These are phyloP conservation scores for Megalopta genalis DNA, from an alignment of 1,140 invertebrate genomes.

Conservation along the genomic window DNA sequence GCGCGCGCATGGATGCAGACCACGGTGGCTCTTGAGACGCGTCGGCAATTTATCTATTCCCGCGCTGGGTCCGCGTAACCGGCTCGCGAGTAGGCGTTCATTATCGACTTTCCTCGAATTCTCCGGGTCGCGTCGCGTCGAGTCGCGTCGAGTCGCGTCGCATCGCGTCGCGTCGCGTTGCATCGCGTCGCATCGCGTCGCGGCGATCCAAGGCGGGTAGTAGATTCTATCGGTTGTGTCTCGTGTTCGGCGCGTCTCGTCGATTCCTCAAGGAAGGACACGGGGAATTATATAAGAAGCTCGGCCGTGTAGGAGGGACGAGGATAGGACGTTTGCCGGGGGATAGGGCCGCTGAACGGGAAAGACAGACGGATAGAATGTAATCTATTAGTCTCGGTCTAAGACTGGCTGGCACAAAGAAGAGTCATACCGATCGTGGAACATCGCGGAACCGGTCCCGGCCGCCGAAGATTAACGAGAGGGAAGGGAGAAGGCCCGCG, in stretches of 20 bases:
- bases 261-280: slow-evolving; percentile 33
- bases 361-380: slow-evolving; percentile 20
- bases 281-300: slow-evolving; percentile 35
- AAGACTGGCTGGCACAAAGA: slow-evolving; percentile 33
- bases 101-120: slow-evolving; percentile 36
- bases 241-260: slow-evolving; percentile 18
- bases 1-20: too few species aligned
- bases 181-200: too few species aligned
- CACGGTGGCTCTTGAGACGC: slow-evolving; percentile 22
- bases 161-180: too few species aligned
- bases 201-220: background rate
- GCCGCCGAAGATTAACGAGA: slow-evolving; percentile 36
- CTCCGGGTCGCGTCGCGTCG: background rate
- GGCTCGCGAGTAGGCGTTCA: background rate
- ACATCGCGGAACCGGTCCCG: slow-evolving; percentile 48
- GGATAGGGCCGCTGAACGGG: background rate
- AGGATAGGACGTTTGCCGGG: too few species aligned
- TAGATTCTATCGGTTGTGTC: slow-evolving; percentile 23
- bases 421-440: slow-evolving; percentile 40
- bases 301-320: too few species aligned
- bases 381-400: slow-evolving; percentile 59
- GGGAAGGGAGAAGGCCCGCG: slow-evolving; percentile 37
- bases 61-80: background rate
- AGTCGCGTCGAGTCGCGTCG: too few species aligned
- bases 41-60: slow-evolving; percentile 10